Base-by-base conservation (phyloP, 2,113 vertebrate species). In the Syrmaticus mikado region DNA sequence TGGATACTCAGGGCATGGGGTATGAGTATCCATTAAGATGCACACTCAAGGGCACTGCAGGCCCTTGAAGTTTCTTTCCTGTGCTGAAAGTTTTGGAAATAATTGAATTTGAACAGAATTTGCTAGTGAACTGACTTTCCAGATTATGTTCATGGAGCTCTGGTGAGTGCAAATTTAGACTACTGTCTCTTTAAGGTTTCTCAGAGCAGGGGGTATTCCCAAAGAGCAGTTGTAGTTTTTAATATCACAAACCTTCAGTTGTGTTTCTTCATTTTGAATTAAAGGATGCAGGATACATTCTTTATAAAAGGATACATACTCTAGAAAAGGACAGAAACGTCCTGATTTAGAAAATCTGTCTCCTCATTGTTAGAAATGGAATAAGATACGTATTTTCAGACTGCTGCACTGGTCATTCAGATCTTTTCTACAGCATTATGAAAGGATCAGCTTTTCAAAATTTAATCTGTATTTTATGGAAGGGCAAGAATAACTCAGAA, bases 31-130 rank as follows among this genome's bases (percentile, higher is more conserved):
- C 52, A 2, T 10, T 11, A 8, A 38, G 13, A 85, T 43, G 21
- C 82, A 28, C 19, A 45, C 22, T 25, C 0, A 0, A 18, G 38
- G 25, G 19, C 36, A 11, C 36, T 65, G 20, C 7, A 0, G 4
- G 10, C 43, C 12, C 4, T 38, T 34, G 32, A 70, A 70, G 32
- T 10, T 4, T 71, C 43, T 32, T 62, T 28, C 22, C 16, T 19
- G 14, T 0, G 20, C 11, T 20, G 18, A 38, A 13, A 43, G 15
- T 22, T 60, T 68, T 45, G 18, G 27, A 82, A 82, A 82, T 45
- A 71, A 50, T 5, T 50, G 13, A 38, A 43, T 74, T 61, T 60
- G 40, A 78, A 82, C 8, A 70, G 41, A 60, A 68, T 67, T 73
- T 74, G 48, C 21, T 53, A 36, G 28, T 18, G 55, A 77, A 61